A percentile compares a stretch with the other conserved stretches of the same genome.
Evolutionary conservation across 2,888 invertebrate genomes (phyloP).

Genomic region (Eutolmus rufibarbis): DNA sequence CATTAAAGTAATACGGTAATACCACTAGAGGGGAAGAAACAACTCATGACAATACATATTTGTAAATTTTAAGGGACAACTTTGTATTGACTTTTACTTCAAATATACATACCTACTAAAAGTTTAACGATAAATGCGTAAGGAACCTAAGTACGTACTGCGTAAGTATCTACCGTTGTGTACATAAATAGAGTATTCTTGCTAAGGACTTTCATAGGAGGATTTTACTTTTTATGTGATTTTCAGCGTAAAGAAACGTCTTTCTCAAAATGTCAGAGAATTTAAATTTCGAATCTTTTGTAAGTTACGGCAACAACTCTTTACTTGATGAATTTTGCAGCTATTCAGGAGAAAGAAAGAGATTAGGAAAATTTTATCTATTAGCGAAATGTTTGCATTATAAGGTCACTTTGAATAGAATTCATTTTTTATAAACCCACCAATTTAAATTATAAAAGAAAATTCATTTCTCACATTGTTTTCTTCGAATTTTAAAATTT

Average conservation of each 20-base stretch:
- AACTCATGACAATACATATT: constrained; percentile 40
- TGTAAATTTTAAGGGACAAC: constrained; percentile 39
- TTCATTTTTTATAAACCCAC: background rate
- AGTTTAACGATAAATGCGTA: constrained; percentile 25
- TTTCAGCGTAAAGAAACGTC: constrained; percentile 7
- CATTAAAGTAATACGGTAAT: constrained; percentile 8
- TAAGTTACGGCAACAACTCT: background rate
- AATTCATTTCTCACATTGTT: too few species aligned
- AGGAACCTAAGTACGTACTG: background rate
- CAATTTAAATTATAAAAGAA: background rate
- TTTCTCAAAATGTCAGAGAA: background rate
- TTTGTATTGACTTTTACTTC: constrained; percentile 41
- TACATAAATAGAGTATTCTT: constrained; percentile 22
- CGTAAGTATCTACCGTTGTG: constrained; percentile 11
- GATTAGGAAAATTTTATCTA: background rate
- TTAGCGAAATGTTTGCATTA: background rate
- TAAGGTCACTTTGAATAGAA: background rate
- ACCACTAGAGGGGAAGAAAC: constrained; percentile 32
- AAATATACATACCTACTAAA: constrained; percentile 18
- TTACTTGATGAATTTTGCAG: background rate
- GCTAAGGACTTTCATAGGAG: constrained; percentile 7
- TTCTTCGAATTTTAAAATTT: background rate
- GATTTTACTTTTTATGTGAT: constrained; percentile 33
- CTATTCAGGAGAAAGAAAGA: background rate
- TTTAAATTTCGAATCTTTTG: background rate